Base-by-base conservation (phyloP, 1,140 invertebrate genomes). In the Drosophila takahashii region DNA sequence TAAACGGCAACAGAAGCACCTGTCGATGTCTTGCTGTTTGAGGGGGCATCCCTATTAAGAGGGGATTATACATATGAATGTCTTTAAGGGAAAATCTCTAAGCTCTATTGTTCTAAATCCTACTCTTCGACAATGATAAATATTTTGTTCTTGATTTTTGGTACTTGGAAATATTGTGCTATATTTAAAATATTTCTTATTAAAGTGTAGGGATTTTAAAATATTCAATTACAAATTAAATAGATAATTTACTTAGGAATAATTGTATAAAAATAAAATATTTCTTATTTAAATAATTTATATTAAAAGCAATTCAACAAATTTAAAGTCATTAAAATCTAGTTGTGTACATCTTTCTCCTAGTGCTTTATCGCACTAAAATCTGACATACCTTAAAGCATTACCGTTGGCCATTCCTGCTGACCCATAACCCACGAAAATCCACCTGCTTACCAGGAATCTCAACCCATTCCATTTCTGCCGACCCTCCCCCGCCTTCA, bases 341-440 rank as follows among this genome's bases (percentile, higher is more conserved):
- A 18, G 9, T 9, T 42, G 0, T 10, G 9, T 8, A 0, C 7
- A 13, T 18, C 18, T 26, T 26, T 1, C 44, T 8, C 47, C 27
- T 15, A 32, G 11, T 50, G 47, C n/a, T 32, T 48, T 29, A 48
- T 32, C 47, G n/a, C n/a, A 15, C 15, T 4, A 9, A 8, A 32
- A n/a, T 10, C 29, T 29, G 29, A 1, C 11, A 11, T 27, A 44
- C 16, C 10, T 18, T 22, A 27, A 36, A 36, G 10, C 41, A 26
- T 29, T 37, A 32, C 18, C 60, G 9, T 41, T 42, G 45, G 37
- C 44, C 51, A 52, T 37, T 50, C 10, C 10, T 5, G 34, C 72
- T 76, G 72, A 76, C 71, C 72, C 71, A 66, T 76, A 76, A 37
- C 60, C 60, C 71, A 72, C 10, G 45, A 3, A 11, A 18, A 18